Base-by-base conservation (phyloP, 2,888 invertebrate species). In the Ceriagrion tenellum region DNA sequence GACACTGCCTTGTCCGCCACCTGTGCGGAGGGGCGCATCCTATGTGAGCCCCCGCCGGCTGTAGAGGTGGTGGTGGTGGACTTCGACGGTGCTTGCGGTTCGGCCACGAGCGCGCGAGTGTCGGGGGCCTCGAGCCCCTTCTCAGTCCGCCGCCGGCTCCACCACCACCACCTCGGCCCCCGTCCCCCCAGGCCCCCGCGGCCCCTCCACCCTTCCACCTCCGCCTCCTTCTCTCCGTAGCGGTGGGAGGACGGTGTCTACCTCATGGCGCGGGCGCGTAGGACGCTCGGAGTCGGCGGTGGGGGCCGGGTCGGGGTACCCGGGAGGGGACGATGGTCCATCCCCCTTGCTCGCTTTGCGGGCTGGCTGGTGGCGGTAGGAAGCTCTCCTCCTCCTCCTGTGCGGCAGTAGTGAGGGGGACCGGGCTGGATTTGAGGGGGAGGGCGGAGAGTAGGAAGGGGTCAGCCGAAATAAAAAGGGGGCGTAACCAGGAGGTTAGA, bases 1-100 rank as follows among this genome's bases (percentile, higher is more conserved):
- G 98, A 98, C 96, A 98, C 98, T 96, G 98, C 98, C 97, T 98
- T 98, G 97, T 98, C 98, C 96, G 98, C 98, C 97, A 97, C 97
- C 96, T 97, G 97, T 96, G 96, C 96, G 95, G 96, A 96, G 74
- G 95, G 95, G 95, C 95, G 95, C 95, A 95, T 96, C 95, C 95
- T 95, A 90, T 40, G 63, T 56, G 69, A n/a, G 35, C 69, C 90
- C 88, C 63, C 55, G 81, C 95, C 89, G 56, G 30, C 63, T 40
- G 74, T 55, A 20, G 59, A 56, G 56, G 40, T 91, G 89, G 90
- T 30, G 47, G 47, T 47, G 47, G 47, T 47, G 47, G 47, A 47
- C 47, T 47, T 47, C 88, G 26, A 47, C 90, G 90, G 69, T 81
- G n/a, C 40, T 30, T 30, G 91, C 95, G 40, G 95, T 55, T 56